Evolutionary conservation across 2,888 invertebrate species (phyloP).

Genomic region (Pharmacophagus antenor): DNA sequence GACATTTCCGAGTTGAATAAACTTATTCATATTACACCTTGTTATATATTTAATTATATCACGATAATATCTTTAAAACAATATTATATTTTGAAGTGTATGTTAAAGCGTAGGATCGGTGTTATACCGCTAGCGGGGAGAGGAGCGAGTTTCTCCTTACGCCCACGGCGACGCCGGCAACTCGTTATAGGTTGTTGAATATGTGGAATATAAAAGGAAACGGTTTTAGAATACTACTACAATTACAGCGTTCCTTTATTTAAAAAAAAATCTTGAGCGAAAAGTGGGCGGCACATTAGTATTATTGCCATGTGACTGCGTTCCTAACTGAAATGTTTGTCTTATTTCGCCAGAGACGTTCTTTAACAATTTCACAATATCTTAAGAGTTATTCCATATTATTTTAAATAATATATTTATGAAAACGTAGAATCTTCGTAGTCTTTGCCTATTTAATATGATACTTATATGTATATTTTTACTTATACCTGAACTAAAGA

Average conservation of each 20-base stretch:
- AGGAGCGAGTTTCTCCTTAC: background rate
- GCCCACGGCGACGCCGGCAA: background rate
- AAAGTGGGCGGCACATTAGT: slow-evolving; percentile 14
- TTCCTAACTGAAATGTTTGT: slow-evolving; percentile 10
- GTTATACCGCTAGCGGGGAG: background rate
- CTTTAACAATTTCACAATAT: background rate
- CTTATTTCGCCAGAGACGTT: background rate
- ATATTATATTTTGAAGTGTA: slow-evolving; percentile 5
- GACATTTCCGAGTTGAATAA: background rate
- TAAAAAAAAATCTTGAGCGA: slow-evolving; percentile 16
- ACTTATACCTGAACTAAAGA: no score
- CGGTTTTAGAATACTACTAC: slow-evolving; percentile 13
- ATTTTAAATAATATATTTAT: background rate
- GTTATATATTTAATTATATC: background rate
- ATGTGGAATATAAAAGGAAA: slow-evolving; percentile 13
- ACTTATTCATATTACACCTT: background rate
- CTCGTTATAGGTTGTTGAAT: slow-evolving; percentile 1
- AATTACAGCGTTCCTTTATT: slow-evolving; percentile 16
- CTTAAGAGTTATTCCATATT: background rate
- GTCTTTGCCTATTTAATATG: no score
- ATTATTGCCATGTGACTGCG: slow-evolving; percentile 20
- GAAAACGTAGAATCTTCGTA: no score
- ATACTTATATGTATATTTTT: background rate
- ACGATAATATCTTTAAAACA: background rate
- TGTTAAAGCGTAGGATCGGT: background rate